Percentiles rank a stretch among this genome's conserved stretches.
Evolutionary conservation across 2,888 invertebrate species (phyloP).

Genomic region (Xanthostigma xanthostigma): DNA sequence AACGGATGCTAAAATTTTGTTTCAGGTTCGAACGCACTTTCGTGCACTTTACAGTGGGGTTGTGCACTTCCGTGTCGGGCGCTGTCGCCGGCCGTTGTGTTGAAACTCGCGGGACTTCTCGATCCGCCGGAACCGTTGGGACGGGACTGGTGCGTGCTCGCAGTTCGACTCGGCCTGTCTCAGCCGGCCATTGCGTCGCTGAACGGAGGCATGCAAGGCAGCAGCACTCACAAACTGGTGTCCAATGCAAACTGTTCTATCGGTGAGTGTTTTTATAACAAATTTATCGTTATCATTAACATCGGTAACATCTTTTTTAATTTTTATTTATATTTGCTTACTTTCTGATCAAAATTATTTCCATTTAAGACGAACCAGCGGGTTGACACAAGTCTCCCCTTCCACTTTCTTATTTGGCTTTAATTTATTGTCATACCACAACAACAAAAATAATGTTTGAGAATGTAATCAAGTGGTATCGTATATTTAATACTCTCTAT

Average conservation of each 20-base stretch:
- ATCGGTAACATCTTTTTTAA: not conserved
- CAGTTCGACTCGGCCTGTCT: slow-evolving; percentile 43
- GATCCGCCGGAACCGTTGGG: slow-evolving; percentile 59
- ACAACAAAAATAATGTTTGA: too few relatives aligned
- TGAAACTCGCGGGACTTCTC: slow-evolving; percentile 47
- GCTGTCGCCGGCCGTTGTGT: slow-evolving; percentile 40
- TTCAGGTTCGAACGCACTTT: slow-evolving; percentile 23
- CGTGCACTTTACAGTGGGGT: slow-evolving; percentile 30
- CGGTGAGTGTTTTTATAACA: slow-evolving; percentile 17
- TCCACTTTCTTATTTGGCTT: too few relatives aligned
- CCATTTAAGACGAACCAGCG: not conserved
- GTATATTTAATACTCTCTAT: too few relatives aligned
- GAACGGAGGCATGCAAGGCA: slow-evolving; percentile 23
- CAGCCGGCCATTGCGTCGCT: slow-evolving; percentile 28
- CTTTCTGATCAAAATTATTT: not conserved
- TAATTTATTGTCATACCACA: too few relatives aligned
- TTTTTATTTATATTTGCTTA: not conserved
- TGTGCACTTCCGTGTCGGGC: slow-evolving; percentile 41
- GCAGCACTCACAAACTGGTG: slow-evolving; percentile 27
- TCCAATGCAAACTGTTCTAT: slow-evolving; percentile 27
- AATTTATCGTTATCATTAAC: too few relatives aligned
- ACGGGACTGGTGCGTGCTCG: slow-evolving; percentile 64
- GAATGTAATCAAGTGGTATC: too few relatives aligned
- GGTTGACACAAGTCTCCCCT: too few relatives aligned
- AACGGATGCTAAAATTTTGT: not conserved